These are phyloP conservation scores for Puffinus mauretanicus DNA, from an alignment of 2,113 vertebrate genomes.

Conservation along the genomic window DNA sequence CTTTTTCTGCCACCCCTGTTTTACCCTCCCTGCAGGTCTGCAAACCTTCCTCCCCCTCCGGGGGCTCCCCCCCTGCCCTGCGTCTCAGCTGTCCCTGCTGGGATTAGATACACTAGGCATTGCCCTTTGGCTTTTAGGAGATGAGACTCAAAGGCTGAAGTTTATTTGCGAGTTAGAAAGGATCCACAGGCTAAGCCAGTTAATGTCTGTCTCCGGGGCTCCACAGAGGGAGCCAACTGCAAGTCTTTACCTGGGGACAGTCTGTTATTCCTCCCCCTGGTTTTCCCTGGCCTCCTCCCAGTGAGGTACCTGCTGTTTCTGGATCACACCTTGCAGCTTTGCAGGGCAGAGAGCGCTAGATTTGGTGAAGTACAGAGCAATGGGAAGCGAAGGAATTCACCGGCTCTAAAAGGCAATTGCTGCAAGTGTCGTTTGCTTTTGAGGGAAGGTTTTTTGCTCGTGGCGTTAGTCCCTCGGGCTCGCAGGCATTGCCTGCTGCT, in stretches of 20 bases:
- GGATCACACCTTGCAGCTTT: not conserved
- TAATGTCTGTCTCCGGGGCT: not conserved
- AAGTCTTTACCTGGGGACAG: rapidly evolving
- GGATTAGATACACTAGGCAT: rapidly evolving
- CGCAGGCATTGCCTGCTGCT: not conserved
- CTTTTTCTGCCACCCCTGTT: not conserved
- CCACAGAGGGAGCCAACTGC: not conserved
- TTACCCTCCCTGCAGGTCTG: not conserved
- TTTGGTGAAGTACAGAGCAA: not conserved
- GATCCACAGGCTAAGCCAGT: not conserved
- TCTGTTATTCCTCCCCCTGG: not conserved
- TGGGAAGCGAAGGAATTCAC: not conserved
- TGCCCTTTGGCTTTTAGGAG: not conserved
- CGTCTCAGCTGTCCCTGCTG: rapidly evolving
- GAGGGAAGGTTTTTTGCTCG: rapidly evolving
- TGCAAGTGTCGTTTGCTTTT: not conserved
- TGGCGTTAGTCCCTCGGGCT: not conserved
- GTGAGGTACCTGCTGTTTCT: not conserved
- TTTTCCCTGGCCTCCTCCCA: not conserved
- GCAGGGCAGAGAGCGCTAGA: not conserved
- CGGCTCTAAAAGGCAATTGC: not conserved
- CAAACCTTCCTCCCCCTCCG: not conserved
- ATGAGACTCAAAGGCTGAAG: not conserved
- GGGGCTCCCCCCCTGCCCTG: not conserved
- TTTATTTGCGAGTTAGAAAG: not conserved